Evolutionary conservation across 2,113 vertebrate species (phyloP).

Genomic region (Sclerurus mexicanus): DNA sequence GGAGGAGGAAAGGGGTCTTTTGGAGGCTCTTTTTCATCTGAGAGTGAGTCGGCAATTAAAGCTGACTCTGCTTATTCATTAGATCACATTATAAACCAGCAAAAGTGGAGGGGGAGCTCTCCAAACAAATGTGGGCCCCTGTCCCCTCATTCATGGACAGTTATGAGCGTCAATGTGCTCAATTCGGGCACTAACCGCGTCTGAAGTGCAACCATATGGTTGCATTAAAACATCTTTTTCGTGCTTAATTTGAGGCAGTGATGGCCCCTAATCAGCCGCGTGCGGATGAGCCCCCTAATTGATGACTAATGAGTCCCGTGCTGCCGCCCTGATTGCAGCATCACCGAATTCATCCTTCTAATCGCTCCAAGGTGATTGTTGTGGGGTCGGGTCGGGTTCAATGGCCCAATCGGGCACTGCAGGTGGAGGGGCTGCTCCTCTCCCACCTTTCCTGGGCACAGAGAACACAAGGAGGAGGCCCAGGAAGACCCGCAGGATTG

Average conservation of each 20-base stretch:
- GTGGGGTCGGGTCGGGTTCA: neutral
- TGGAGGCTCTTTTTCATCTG: neutral
- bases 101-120: neutral
- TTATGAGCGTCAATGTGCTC: slow-evolving; percentile 8
- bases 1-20: neutral
- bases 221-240: slow-evolving; percentile 65
- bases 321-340: slow-evolving; percentile 43
- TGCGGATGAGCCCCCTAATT: slow-evolving; percentile 64
- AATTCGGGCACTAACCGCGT: slow-evolving; percentile 66
- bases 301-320: slow-evolving; percentile 61
- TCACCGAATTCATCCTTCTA: slow-evolving; percentile 67
- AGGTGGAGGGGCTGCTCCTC: slow-evolving; percentile 16
- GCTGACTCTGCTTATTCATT: slow-evolving; percentile 41
- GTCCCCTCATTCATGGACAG: slow-evolving; percentile 39
- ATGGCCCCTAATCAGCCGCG: slow-evolving; percentile 67
- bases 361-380: slow-evolving; percentile 54
- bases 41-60: slow-evolving; percentile 16
- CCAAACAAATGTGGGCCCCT: slow-evolving; percentile 43
- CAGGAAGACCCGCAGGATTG: neutral
- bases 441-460: neutral
- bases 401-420: neutral
- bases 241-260: slow-evolving; percentile 77
- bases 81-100: slow-evolving; percentile 41
- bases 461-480: neutral
- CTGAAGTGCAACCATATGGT: slow-evolving; percentile 74